Evolutionary conservation across 2,888 invertebrate species (phyloP).

Genomic region (Linyphia triangularis): DNA sequence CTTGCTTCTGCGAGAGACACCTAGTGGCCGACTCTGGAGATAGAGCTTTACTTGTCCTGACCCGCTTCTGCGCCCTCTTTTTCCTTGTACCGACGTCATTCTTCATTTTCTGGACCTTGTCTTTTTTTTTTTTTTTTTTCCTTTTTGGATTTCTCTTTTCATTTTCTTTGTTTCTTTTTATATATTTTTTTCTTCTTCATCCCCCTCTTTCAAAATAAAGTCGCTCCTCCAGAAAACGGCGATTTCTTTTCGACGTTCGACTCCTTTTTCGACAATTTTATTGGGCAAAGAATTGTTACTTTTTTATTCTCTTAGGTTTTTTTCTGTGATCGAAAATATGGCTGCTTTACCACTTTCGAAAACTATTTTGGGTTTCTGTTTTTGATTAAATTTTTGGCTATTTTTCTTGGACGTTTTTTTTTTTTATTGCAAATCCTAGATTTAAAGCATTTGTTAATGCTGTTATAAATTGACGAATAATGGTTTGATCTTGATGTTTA

Average conservation of each 20-base stretch:
- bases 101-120: conserved; percentile 64
- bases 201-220: conserved; percentile 75
- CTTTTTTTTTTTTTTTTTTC: conserved; percentile 57
- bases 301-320: neutral
- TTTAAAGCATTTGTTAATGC: no score
- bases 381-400: neutral
- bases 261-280: conserved; percentile 49
- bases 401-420: no score
- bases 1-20: conserved; percentile 50
- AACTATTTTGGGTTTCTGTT: neutral
- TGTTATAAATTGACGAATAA: no score
- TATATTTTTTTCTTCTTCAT: conserved; percentile 63
- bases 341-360: neutral
- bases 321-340: conserved; percentile 12
- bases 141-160: conserved; percentile 60
- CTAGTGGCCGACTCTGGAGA: conserved; percentile 63
- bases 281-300: conserved; percentile 2
- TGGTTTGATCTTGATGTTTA: no score
- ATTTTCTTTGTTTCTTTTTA: conserved; percentile 66
- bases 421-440: no score
- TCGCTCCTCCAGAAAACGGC: conserved; percentile 71
- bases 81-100: conserved; percentile 33
- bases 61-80: conserved; percentile 50
- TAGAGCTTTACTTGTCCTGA: conserved; percentile 75
- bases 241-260: conserved; percentile 70